Conservation (phyloP, 2,113 vertebrate genomes). For the Ctenomys sociabilis region DNA sequence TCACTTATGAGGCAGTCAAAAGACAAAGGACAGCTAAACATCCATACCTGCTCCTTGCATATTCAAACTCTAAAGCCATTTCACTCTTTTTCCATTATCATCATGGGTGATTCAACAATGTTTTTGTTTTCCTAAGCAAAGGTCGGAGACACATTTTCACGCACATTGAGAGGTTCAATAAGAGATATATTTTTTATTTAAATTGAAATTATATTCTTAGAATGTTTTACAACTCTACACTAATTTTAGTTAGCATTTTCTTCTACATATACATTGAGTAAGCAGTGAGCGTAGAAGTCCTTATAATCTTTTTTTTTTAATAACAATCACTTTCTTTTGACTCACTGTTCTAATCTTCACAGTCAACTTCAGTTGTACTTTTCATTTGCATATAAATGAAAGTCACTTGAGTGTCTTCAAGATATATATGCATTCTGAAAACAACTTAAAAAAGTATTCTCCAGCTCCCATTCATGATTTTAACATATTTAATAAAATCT, state of each 20-base stretch:
- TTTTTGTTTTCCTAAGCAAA: constrained; percentile 32
- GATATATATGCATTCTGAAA: neutral
- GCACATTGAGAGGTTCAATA: neutral
- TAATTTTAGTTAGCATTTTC: constrained; percentile 38
- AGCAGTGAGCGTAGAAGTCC: constrained; percentile 12
- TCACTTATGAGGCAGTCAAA: constrained; percentile 60
- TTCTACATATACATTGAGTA: constrained; percentile 20
- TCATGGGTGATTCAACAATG: constrained; percentile 26
- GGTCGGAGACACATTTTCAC: neutral
- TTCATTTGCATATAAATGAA: neutral
- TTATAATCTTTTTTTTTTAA: neutral
- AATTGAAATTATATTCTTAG: constrained; percentile 7
- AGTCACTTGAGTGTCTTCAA: neutral
- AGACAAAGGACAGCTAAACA: constrained; percentile 64
- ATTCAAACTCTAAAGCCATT: constrained; percentile 64
- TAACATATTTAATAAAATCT: constrained; percentile 83
- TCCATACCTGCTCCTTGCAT: neutral
- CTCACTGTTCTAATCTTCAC: neutral
- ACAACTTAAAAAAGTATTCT: constrained; percentile 51
- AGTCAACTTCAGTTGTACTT: constrained; percentile 33
- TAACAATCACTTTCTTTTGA: neutral
- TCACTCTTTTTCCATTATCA: constrained; percentile 62
- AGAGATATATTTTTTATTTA: neutral
- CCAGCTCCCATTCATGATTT: constrained; percentile 75
- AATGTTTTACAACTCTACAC: constrained; percentile 5